phyloP scores from a whole-genome alignment of 2,888 invertebrate genomes.

The Stenurella melanura region DNA sequence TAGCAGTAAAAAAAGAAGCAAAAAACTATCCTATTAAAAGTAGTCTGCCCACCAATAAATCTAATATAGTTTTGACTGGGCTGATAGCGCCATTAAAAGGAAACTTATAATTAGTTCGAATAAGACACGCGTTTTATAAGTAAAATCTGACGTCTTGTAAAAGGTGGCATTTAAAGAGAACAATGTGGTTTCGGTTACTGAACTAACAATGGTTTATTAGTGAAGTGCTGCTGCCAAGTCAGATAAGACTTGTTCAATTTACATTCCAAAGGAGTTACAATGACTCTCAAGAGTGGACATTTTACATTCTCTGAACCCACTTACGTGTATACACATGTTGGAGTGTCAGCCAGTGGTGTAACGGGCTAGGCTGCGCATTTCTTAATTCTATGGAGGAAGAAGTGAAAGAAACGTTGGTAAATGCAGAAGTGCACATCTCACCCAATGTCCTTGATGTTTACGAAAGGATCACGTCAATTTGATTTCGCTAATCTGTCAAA shows the following conservation, averaged over 20 bases:
- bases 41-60: conserved; percentile 12
- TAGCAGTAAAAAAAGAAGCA: background rate
- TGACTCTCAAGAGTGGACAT: conserved; percentile 70
- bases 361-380: background rate
- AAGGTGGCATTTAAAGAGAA: conserved; percentile 63
- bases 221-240: conserved; percentile 70
- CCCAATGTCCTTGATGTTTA: no score
- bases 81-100: conserved; percentile 22
- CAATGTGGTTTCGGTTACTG: conserved; percentile 71
- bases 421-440: no score
- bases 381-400: no score
- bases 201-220: conserved; percentile 72
- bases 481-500: no score
- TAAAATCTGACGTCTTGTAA: conserved; percentile 42
- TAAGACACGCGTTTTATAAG: conserved; percentile 35
- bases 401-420: no score
- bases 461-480: no score
- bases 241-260: conserved; percentile 73
- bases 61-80: conserved; percentile 31
- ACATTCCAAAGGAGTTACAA: conserved; percentile 71
- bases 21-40: conserved; percentile 8
- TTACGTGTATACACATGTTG: conserved; percentile 50
- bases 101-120: conserved; percentile 30
- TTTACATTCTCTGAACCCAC: conserved; percentile 69
- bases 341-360: conserved; percentile 31